phyloP scores from a whole-genome alignment of 2,797 vertebrate species.

The Anabacerthia variegaticeps region DNA sequence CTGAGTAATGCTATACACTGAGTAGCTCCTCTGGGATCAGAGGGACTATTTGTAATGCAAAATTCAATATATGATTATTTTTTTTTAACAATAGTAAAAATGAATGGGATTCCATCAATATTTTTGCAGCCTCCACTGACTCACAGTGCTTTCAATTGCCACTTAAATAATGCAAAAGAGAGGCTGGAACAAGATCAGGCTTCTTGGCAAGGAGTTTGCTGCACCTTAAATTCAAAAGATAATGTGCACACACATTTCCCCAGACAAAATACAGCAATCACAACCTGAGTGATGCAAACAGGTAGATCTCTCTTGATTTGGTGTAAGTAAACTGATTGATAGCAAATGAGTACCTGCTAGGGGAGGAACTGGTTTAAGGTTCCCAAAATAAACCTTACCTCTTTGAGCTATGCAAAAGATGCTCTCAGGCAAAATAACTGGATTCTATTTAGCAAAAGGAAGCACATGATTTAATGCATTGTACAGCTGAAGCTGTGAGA shows the following conservation, averaged over 20 bases:
- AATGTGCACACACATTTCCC: background rate
- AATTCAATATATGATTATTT: background rate
- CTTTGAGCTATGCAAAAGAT: background rate
- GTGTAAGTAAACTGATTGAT: background rate
- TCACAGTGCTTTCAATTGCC: background rate
- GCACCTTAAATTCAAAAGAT: background rate
- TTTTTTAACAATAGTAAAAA: background rate
- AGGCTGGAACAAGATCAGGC: background rate
- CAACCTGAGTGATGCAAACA: background rate
- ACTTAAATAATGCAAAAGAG: slow-evolving; percentile 37
- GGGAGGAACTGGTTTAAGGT: background rate
- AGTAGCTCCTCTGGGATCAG: background rate
- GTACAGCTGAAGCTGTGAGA: background rate
- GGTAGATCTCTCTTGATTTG: background rate
- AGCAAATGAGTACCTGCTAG: background rate
- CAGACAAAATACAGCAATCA: background rate
- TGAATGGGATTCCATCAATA: background rate
- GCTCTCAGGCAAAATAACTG: background rate
- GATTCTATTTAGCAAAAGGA: background rate
- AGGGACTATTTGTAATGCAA: background rate
- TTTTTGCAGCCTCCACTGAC: background rate
- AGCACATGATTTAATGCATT: background rate
- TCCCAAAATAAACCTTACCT: background rate
- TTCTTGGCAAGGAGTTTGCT: background rate
- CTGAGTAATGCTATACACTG: background rate